Conservation (phyloP, 2,888 invertebrate genomes). For the Incurvaria masculella region DNA sequence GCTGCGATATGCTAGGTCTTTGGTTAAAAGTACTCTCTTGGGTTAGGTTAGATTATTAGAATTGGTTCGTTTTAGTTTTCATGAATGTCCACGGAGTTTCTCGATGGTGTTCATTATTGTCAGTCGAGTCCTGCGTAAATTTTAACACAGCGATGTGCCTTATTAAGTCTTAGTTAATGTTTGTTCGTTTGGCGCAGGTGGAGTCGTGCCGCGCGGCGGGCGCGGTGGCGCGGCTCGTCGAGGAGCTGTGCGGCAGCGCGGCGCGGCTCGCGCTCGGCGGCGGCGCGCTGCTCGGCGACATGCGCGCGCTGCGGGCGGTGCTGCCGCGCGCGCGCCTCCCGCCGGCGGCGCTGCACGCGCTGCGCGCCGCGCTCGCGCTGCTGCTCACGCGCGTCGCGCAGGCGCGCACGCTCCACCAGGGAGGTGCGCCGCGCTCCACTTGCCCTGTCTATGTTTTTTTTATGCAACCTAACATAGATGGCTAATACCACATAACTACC, state of each 20-base stretch:
- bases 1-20: too few relatives aligned
- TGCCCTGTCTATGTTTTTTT: too few relatives aligned
- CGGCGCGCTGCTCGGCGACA: constrained; percentile 26
- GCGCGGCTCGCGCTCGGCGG: constrained; percentile 19
- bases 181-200: constrained; percentile 11
- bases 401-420: background rate
- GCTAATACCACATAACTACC: too few relatives aligned
- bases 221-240: constrained; percentile 28
- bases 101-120: background rate
- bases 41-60: too few relatives aligned
- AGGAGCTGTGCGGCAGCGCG: constrained; percentile 24
- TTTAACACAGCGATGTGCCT: too few relatives aligned
- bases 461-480: too few relatives aligned
- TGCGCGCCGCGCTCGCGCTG: constrained; percentile 18
- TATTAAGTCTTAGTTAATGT: too few relatives aligned
- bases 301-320: constrained; percentile 29
- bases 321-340: constrained; percentile 20
- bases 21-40: too few relatives aligned
- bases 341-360: constrained; percentile 20
- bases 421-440: too few relatives aligned
- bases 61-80: too few relatives aligned
- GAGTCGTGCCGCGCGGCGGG: constrained; percentile 23
- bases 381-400: constrained; percentile 25
- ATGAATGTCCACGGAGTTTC: background rate
- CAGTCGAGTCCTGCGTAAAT: background rate